Percentiles rank a stretch among this genome's conserved stretches.
Conservation (phyloP, 1,140 invertebrate genomes). For the Cecropterus lyciades region DNA sequence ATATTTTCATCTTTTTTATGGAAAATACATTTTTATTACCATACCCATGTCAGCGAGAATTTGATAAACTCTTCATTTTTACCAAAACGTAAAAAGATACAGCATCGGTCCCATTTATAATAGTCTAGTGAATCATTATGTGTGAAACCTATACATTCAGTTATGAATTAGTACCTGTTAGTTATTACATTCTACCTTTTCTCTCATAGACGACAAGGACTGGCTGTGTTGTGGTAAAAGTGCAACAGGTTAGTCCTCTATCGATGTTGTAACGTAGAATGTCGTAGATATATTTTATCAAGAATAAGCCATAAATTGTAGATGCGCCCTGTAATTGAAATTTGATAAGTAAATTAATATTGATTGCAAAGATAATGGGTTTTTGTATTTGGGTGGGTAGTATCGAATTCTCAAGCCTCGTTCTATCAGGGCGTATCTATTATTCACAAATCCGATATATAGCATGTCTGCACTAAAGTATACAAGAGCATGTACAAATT, state of each 20-base stretch:
- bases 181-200: constrained; percentile 59
- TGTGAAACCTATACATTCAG: constrained; percentile 11
- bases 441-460: too few relatives aligned
- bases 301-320: background rate
- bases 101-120: background rate
- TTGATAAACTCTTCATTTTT: constrained; percentile 7
- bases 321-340: too few relatives aligned
- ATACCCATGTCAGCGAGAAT: too few relatives aligned
- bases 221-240: constrained; percentile 82
- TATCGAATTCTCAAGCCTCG: too few relatives aligned
- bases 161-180: constrained; percentile 5
- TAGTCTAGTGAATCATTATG: constrained; percentile 18
- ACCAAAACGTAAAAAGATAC: background rate
- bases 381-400: too few relatives aligned
- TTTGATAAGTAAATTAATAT: too few relatives aligned
- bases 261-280: constrained; percentile 29
- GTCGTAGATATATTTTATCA: constrained; percentile 20
- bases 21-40: too few relatives aligned
- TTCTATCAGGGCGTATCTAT: too few relatives aligned
- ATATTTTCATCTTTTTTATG: too few relatives aligned
- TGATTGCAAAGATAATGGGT: too few relatives aligned
- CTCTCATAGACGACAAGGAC: constrained; percentile 80
- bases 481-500: constrained; percentile 10
- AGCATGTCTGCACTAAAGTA: background rate
- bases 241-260: constrained; percentile 79